Evolutionary conservation across 2,113 vertebrate genomes (phyloP).

Genomic region (Sclerurus mexicanus): DNA sequence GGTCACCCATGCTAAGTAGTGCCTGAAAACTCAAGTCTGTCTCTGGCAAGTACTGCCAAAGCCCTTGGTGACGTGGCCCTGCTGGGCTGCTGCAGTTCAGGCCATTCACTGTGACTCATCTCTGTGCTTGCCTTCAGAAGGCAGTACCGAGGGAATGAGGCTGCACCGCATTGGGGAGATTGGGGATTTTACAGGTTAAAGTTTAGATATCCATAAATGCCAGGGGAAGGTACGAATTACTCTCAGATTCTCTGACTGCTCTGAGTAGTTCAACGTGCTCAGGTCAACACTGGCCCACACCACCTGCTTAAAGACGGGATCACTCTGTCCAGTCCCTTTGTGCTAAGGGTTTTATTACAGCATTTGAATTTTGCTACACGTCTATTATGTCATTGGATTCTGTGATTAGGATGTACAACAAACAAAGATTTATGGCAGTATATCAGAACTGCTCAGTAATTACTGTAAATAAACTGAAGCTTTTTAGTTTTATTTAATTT

Average conservation of each 20-base stretch:
- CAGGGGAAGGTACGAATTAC: neutral
- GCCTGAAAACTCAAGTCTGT: neutral
- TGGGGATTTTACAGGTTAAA: neutral
- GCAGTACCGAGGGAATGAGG: neutral
- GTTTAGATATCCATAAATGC: neutral
- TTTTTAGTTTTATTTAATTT: neutral
- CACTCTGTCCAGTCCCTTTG: neutral
- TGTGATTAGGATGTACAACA: neutral
- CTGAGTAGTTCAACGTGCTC: neutral
- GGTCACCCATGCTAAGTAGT: neutral
- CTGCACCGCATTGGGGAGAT: neutral
- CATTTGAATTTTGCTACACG: neutral
- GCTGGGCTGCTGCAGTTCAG: neutral
- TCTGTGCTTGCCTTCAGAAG: neutral
- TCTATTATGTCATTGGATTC: neutral
- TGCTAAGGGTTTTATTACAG: neutral
- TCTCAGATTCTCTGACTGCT: neutral
- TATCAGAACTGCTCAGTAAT: neutral
- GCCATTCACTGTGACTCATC: rapidly evolving
- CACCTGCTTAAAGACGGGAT: neutral
- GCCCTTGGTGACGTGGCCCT: neutral
- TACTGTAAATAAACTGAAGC: neutral
- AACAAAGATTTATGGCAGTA: neutral
- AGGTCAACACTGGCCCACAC: neutral
- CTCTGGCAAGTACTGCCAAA: neutral